Percentiles rank a stretch among this genome's conserved stretches.
Evolutionary conservation across 2,888 invertebrate genomes (phyloP).

Genomic region (Allolobophora icterica): DNA sequence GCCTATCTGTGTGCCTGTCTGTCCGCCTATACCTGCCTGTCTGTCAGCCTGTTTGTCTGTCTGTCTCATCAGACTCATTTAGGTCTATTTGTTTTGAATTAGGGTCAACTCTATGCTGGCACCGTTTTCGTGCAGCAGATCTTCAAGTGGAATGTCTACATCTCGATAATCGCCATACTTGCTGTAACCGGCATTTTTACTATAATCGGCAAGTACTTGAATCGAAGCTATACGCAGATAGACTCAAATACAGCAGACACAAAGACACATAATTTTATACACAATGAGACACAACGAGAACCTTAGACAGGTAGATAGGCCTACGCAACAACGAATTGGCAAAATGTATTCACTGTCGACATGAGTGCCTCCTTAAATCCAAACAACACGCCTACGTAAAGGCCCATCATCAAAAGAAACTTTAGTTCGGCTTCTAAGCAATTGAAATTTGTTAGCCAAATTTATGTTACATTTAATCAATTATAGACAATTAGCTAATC

Average conservation of each 20-base stretch:
- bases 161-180: slow-evolving; percentile 60
- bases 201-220: slow-evolving; percentile 53
- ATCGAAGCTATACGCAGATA: too few species aligned
- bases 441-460: neutral
- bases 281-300: neutral
- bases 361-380: neutral
- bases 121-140: slow-evolving; percentile 64
- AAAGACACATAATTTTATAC: neutral
- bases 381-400: neutral
- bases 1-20: neutral
- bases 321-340: too few species aligned
- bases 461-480: neutral
- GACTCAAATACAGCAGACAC: neutral
- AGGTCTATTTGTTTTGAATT: neutral
- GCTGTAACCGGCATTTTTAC: slow-evolving; percentile 64
- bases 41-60: too few species aligned
- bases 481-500: neutral
- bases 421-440: neutral
- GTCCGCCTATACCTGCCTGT: too few species aligned
- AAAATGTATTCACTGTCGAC: neutral
- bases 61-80: neutral
- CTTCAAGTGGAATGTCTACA: slow-evolving; percentile 63
- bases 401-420: neutral
- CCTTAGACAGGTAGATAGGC: neutral
- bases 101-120: slow-evolving; percentile 61